Evolutionary conservation across 2,888 invertebrate genomes (phyloP), one percentile per base, ranked within the genome.

Genomic region (Pseudeuparius sepicola): DNA sequence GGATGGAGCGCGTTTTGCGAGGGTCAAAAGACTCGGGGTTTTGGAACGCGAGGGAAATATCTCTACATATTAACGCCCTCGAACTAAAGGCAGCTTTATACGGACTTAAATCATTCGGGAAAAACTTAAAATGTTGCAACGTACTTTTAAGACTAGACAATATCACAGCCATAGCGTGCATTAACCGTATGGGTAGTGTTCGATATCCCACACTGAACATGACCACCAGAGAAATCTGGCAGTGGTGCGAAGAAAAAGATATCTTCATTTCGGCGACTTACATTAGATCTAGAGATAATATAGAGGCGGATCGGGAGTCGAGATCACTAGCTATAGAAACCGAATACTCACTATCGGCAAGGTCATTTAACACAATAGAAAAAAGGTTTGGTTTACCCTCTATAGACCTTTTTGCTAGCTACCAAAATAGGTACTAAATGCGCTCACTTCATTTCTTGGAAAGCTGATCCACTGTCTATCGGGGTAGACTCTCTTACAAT

Each of bases 1-100:
- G 47, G 51, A 5, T 49, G 43, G 46, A 46, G 49, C 4, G 45
- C 39, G 9, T 23, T 17, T 13, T 44, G 40, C 26, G 17, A 34
- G 1, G 14, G n/a, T 4, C n/a, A 7, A 5, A 14, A 13, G 4
- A 28, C 28, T 4, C 13, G 28, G 14, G 28, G 25, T 45, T 41
- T 36, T 49, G 48, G 47, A 31, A 32, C 11, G 20, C 3, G 3
- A 4, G 14, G 30, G 47, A 36, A 38, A 34, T 23, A 25, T 2
- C 2, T 13, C 13, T 11, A 36, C 45, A 26, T 44, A 50, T 24
- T 44, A 51, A 40, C 34, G 10, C 5, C 4, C 17, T 34, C 25
- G 34, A 34, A 12, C 11, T 34, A 27, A 4, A 28, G 16, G 45
- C 47, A 6, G 37, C 31, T 10, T 30, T 16, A 2, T 30, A 30